Conservation (phyloP, 2,797 vertebrate species). For the Ficedula albicollis region DNA sequence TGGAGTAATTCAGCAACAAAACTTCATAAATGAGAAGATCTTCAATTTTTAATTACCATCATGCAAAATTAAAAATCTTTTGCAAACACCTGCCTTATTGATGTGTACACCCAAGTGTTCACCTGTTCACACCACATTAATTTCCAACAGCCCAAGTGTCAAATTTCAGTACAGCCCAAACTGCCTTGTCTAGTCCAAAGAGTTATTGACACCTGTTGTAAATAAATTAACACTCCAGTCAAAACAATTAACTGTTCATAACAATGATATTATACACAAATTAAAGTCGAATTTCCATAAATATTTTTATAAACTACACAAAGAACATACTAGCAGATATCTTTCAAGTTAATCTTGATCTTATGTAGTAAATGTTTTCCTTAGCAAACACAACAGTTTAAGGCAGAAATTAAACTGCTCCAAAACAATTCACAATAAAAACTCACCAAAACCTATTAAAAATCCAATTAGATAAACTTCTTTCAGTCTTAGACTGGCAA, state of each 20-base stretch:
- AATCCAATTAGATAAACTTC: not conserved
- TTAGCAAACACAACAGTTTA: not conserved
- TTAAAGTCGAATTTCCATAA: not conserved
- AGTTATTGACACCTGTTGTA: not conserved
- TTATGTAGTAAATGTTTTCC: not conserved
- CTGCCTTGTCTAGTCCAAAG: not conserved
- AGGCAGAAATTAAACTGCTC: not conserved
- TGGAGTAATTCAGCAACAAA: not conserved
- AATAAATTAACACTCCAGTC: not conserved
- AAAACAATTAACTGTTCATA: not conserved
- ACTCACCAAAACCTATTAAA: not conserved
- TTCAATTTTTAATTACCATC: constrained; percentile 10
- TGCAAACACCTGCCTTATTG: not conserved
- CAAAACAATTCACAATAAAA: not conserved
- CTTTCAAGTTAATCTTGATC: not conserved
- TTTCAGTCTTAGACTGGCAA: not conserved
- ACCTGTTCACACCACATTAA: not conserved
- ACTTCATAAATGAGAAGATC: not conserved
- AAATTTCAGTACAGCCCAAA: not conserved
- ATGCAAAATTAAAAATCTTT: constrained; percentile 3
- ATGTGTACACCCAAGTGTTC: not conserved
- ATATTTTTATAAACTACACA: not conserved
- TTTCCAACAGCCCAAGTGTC: not conserved
- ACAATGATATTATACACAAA: not conserved
- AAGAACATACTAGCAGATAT: not conserved